These are phyloP conservation scores for Sclerurus mexicanus DNA, from an alignment of 2,113 vertebrate species.

Conservation along the genomic window DNA sequence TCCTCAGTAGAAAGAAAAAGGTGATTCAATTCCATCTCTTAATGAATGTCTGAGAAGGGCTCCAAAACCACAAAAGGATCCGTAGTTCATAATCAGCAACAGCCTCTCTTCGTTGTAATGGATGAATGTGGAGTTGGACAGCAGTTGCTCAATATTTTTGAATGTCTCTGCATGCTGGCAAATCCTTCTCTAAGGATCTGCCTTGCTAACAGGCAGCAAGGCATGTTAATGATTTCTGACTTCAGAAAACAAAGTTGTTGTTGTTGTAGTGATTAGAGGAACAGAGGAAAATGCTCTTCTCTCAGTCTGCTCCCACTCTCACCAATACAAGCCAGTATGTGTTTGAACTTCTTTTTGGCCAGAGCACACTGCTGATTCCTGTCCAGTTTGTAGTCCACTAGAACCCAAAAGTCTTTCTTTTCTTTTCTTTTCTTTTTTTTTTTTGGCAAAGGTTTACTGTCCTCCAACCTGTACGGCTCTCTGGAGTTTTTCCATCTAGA, in stretches of 20 bases:
- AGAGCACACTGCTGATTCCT: not conserved
- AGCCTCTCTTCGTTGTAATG: not conserved
- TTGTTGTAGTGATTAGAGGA: not conserved
- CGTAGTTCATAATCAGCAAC: not conserved
- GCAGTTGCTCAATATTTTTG: not conserved
- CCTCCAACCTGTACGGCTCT: not conserved
- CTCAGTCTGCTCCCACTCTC: not conserved
- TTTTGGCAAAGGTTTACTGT: not conserved
- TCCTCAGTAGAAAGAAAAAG: not conserved
- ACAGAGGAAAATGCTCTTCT: not conserved
- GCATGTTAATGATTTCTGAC: not conserved
- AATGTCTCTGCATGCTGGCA: not conserved
- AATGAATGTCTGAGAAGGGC: not conserved
- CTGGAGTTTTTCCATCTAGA: not conserved
- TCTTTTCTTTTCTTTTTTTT: not conserved
- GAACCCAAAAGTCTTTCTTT: fast-evolving
- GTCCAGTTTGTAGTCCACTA: not conserved
- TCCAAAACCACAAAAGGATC: not conserved
- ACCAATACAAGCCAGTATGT: not conserved
- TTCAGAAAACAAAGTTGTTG: not conserved
- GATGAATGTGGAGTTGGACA: not conserved
- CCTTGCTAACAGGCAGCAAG: not conserved
- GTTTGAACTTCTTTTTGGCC: not conserved
- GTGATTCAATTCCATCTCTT: not conserved
- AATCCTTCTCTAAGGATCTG: not conserved